Evolutionary conservation across 1,140 invertebrate species (phyloP).

Genomic region (Drosophila rufa): DNA sequence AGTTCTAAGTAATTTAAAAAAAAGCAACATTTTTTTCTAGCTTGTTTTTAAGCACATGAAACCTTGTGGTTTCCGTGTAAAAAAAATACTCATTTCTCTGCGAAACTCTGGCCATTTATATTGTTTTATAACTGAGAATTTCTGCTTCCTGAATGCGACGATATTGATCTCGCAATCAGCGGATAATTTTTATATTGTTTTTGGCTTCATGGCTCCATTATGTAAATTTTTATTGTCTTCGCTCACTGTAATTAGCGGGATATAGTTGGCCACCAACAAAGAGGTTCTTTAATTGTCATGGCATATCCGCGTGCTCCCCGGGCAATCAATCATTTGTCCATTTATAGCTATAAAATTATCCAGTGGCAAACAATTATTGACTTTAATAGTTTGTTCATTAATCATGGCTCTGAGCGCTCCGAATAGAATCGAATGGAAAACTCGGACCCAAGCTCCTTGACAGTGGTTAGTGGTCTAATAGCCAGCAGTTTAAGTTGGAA

Average conservation of each 20-base stretch:
- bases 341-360: constrained; percentile 42
- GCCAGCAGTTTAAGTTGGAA: constrained; percentile 9
- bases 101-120: too few species aligned
- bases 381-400: constrained; percentile 53
- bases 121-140: too few species aligned
- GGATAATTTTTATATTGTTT: constrained; percentile 17
- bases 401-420: constrained; percentile 20
- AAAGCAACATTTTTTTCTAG: too few species aligned
- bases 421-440: constrained; percentile 21
- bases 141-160: not conserved
- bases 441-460: constrained; percentile 13
- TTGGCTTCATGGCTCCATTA: constrained; percentile 17
- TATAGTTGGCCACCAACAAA: constrained; percentile 3
- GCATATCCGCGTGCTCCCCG: not conserved
- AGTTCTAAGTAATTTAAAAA: too few species aligned
- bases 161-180: constrained; percentile 70
- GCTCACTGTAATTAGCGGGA: constrained; percentile 58
- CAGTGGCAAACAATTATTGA: constrained; percentile 49
- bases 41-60: too few species aligned
- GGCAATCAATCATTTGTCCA: constrained; percentile 49
- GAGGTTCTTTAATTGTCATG: constrained; percentile 13
- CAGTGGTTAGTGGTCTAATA: constrained; percentile 23
- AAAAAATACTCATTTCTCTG: too few species aligned
- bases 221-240: constrained; percentile 36
- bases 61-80: too few species aligned